Base-by-base conservation (phyloP, 2,888 invertebrate species). In the Erebia epiphron region DNA sequence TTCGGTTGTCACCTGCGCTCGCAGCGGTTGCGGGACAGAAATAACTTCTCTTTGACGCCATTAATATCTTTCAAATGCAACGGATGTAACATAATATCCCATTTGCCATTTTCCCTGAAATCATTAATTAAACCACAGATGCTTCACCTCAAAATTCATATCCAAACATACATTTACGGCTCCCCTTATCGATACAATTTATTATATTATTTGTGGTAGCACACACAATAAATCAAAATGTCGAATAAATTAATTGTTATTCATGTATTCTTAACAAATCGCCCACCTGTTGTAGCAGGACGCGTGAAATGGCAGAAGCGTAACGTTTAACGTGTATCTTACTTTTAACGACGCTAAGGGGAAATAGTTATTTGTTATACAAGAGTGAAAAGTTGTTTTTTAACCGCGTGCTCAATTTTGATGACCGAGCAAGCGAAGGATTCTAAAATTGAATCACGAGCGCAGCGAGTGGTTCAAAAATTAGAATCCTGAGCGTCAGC, bases 211-310 rank as follows among this genome's bases (percentile, higher is more conserved):
- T 54, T 60, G 65, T 26, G 65, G 58, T n/a, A 43, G 56, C 50
- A 58, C 54, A 60, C 58, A 21, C 56, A 43, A 58, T 69, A 69
- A 65, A 69, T 69, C 65, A 69, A 65, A 58, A 56, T 62, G 62
- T 68, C 62, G 68, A 68, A 68, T 62, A 64, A 64, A 69, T 69
- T 69, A 69, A 69, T 65, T 69, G 21, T 58, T 69, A 69, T 69
- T 69, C 69, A 69, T 69, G 49, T 69, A 69, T 69, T 69, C 65
- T 58, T 65, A 67, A 67, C 58, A 58, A 58, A 67, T 67, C 66
- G 43, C 67, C 67, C 67, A 67, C 67, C 67, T 67, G 67, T 67
- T 58, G 57, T 46, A 10, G 57, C 35, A n/a, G 64, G 64, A 54
- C 35, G 52, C 62, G 11, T 21, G 46, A 62, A 62, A 21, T 18